These are phyloP conservation scores for Gallinago solitaria DNA, from an alignment of 2,797 vertebrate genomes.

Conservation along the genomic window DNA sequence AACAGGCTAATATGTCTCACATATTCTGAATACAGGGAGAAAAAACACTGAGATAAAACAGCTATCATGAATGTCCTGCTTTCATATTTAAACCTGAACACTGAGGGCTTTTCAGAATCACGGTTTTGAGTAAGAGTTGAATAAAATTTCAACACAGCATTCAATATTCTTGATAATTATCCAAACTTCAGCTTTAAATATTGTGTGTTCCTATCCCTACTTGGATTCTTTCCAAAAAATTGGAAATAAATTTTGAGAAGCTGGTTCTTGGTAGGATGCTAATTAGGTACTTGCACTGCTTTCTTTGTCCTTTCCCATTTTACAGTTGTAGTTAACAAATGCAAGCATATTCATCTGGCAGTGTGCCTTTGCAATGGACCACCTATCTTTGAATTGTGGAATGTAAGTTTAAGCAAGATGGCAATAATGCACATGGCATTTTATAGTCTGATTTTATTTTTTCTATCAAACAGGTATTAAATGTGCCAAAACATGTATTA, in stretches of 20 bases:
- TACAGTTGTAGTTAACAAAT: slow-evolving; percentile 5
- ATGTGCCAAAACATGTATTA: not conserved
- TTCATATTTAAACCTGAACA: not conserved
- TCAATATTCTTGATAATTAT: not conserved
- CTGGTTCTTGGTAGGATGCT: not conserved
- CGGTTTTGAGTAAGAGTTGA: not conserved
- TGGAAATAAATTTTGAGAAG: slow-evolving; percentile 6
- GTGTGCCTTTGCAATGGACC: not conserved
- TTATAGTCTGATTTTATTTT: slow-evolving; percentile 70
- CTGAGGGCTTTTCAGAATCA: not conserved
- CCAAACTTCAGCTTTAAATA: not conserved
- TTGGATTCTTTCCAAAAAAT: not conserved
- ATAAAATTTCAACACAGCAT: slow-evolving; percentile 1
- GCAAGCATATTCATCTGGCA: not conserved
- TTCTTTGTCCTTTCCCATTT: slow-evolving; percentile 13
- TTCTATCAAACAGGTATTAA: slow-evolving; percentile 24
- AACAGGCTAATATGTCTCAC: not conserved
- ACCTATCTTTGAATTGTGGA: not conserved
- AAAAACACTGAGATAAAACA: not conserved
- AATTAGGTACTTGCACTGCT: not conserved
- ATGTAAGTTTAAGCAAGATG: not conserved
- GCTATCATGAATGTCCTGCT: not conserved
- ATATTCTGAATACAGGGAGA: not conserved
- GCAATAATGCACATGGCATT: not conserved
- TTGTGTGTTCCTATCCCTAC: not conserved